A percentile compares a stretch with the other conserved stretches of the same genome.
Evolutionary conservation across 2,797 vertebrate genomes (phyloP).

Genomic region (Nannoperca australis): DNA sequence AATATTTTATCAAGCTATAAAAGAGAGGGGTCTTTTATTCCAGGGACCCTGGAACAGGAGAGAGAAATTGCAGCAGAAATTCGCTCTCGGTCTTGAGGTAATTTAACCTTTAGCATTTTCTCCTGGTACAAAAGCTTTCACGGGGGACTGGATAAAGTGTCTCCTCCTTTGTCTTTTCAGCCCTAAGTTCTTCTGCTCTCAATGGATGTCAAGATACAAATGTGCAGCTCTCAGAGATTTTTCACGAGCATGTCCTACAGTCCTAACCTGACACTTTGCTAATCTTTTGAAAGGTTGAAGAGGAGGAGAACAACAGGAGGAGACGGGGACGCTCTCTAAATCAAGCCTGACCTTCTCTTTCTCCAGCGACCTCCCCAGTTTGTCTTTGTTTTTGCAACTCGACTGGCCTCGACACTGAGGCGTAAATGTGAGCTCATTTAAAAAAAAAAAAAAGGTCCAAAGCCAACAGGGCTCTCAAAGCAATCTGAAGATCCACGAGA

Average conservation of each 20-base stretch:
- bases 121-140: slow-evolving; percentile 73
- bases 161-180: slow-evolving; percentile 78
- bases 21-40: slow-evolving; percentile 63
- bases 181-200: slow-evolving; percentile 73
- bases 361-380: slow-evolving; percentile 39
- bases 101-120: slow-evolving; percentile 81
- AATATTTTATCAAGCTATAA: slow-evolving; percentile 77
- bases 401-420: slow-evolving; percentile 61
- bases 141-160: slow-evolving; percentile 78
- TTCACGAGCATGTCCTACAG: slow-evolving; percentile 77
- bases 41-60: slow-evolving; percentile 58
- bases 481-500: slow-evolving; percentile 52
- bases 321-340: slow-evolving; percentile 20
- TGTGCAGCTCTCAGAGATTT: slow-evolving; percentile 72
- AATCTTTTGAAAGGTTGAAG: slow-evolving; percentile 54
- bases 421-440: slow-evolving; percentile 66
- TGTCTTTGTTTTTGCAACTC: slow-evolving; percentile 56
- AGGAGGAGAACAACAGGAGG: slow-evolving; percentile 21
- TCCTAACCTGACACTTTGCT: slow-evolving; percentile 73
- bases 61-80: slow-evolving; percentile 69
- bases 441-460: slow-evolving; percentile 45
- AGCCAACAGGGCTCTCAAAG: slow-evolving; percentile 65
- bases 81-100: slow-evolving; percentile 72
- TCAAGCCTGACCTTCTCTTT: slow-evolving; percentile 8
- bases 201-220: slow-evolving; percentile 79